These are phyloP conservation scores for Stomatorhinus ivindoensis DNA, from an alignment of 2,113 vertebrate species.

Conservation along the genomic window DNA sequence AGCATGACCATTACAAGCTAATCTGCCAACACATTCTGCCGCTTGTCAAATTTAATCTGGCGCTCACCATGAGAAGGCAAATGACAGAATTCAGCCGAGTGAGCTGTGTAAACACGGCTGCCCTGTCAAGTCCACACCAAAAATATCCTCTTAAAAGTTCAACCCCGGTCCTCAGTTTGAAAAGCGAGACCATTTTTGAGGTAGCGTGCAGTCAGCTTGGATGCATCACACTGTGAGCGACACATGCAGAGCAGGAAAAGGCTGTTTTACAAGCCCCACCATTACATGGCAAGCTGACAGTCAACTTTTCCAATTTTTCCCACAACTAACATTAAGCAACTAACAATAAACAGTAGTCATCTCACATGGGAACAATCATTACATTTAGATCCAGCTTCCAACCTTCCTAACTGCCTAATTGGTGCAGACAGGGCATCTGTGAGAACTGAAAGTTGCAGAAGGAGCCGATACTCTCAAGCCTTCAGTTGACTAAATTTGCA, in stretches of 20 bases:
- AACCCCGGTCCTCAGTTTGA: background rate
- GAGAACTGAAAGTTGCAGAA: background rate
- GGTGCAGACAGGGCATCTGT: background rate
- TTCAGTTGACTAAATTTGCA: background rate
- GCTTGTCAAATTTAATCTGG: background rate
- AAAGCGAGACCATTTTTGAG: background rate
- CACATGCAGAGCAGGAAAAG: conserved; percentile 3
- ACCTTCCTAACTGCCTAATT: background rate
- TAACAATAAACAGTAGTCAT: background rate
- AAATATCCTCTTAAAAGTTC: background rate
- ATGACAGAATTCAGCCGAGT: background rate
- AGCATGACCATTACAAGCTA: background rate
- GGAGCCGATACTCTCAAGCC: background rate
- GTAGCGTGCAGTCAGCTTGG: conserved; percentile 11
- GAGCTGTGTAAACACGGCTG: background rate
- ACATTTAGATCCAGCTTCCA: background rate
- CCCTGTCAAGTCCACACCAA: background rate
- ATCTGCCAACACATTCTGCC: background rate
- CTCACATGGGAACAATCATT: background rate
- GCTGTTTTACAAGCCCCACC: background rate
- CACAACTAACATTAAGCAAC: no score
- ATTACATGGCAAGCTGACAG: background rate
- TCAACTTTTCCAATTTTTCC: background rate
- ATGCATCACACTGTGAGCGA: conserved; percentile 9
- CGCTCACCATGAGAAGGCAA: background rate